Conservation (phyloP, 1,140 invertebrate species). For the Ceratitis capitata region DNA sequence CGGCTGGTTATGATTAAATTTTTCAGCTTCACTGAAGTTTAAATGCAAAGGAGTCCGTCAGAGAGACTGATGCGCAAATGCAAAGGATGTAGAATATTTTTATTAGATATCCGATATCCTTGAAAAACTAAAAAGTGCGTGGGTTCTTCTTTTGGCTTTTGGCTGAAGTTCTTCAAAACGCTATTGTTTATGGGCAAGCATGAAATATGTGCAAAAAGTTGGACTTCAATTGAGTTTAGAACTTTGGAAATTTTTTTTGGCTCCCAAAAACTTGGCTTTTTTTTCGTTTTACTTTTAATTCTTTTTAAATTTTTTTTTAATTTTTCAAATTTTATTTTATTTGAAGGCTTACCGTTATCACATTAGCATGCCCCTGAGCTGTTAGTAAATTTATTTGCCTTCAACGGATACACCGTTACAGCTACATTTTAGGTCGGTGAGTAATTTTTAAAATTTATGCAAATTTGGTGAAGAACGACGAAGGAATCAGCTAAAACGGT, state of each 20-base stretch:
- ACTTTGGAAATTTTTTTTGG: not conserved
- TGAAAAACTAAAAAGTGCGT: no score
- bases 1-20: slow-evolving; percentile 36
- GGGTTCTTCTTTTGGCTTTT: not conserved
- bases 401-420: no score
- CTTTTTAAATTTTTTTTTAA: not conserved
- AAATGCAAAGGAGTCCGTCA: not conserved
- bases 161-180: not conserved
- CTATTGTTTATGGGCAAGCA: not conserved
- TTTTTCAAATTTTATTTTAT: not conserved
- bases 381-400: no score
- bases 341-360: no score
- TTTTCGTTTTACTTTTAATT: not conserved
- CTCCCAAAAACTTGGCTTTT: not conserved
- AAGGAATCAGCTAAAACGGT: not conserved
- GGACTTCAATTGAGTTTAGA: not conserved
- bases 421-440: no score
- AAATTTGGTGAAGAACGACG: not conserved
- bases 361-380: no score
- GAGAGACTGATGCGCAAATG: not conserved
- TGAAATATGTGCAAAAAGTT: not conserved
- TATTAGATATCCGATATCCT: no score
- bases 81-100: not conserved
- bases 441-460: not conserved
- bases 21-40: slow-evolving; percentile 7